Evolutionary conservation across 2,797 vertebrate species (phyloP), one percentile per base, ranked within the genome.

Genomic region (Crenichthys baileyi): DNA sequence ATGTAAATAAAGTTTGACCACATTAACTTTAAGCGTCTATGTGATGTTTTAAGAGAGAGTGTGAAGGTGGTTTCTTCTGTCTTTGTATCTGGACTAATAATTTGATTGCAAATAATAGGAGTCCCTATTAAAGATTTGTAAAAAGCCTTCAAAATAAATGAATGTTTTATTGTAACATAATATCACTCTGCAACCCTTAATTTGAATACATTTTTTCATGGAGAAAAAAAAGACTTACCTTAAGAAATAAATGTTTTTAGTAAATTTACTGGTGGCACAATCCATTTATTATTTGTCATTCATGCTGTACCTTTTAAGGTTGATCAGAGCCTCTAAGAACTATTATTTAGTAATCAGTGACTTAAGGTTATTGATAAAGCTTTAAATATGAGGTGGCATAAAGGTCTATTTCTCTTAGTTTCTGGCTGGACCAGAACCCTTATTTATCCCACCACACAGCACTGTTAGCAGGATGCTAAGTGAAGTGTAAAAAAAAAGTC

Each of bases 1-100:
- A 92, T 94, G 91, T 94, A 94, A 95, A 95, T 95, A 94, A 95
- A 75, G 89, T 93, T 93, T 91, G 88, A 82, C 94, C 92, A 90
- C 90, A 86, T 82, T 76, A 90, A 75, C 7, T 80, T 77, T 71
- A 70, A 61, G 79, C 77, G 89, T 13, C 44, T 4, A 46, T 70
- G 77, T 90, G 29, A 68, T 90, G 36, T 83, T 3, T 91, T 26
- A 55, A 74, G 70, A 13, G 18, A 53, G 74, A 80, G 44, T 44
- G 13, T 39, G 5, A 63, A 70, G 6, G 0, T 12, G n/a, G 2
- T 20, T 51, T 41, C 22, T 39, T 58, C 4, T 74, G 11, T 53
- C 26, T 50, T 41, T 29, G 15, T n/a, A 13, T 46, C 26, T 46
- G 55, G 16, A 79, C 26, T 22, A 1, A 9, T 51, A 39, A 70